Conservation (phyloP, 2,797 vertebrate species). For the Cichlasoma orientale region DNA sequence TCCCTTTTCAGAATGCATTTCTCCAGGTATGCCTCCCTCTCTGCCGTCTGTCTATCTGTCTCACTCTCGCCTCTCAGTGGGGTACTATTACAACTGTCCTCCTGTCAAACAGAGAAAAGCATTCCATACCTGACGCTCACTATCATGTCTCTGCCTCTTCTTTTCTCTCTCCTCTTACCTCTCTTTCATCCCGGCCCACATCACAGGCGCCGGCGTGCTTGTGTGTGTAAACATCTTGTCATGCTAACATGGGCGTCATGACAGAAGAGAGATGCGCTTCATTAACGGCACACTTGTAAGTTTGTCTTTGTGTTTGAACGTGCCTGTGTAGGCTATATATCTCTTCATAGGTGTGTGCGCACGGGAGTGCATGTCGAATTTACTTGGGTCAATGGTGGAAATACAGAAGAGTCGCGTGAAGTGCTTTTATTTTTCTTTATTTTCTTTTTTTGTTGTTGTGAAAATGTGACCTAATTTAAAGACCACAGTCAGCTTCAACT, state of each 20-base stretch:
- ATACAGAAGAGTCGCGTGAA: background rate
- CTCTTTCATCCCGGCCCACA: conserved; percentile 70
- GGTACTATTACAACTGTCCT: conserved; percentile 71
- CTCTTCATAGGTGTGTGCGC: conserved; percentile 26
- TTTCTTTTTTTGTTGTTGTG: conserved; percentile 2
- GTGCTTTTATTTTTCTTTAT: background rate
- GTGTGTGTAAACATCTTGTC: conserved; percentile 81
- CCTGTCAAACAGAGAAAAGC: conserved; percentile 72
- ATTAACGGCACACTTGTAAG: conserved; percentile 66
- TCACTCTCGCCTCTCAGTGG: conserved; percentile 61
- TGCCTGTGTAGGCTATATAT: conserved; percentile 42
- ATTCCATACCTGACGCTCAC: conserved; percentile 44
- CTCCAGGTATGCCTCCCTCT: conserved; percentile 45
- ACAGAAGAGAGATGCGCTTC: conserved; percentile 73
- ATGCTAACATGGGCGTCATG: conserved; percentile 71
- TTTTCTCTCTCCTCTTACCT: conserved; percentile 59
- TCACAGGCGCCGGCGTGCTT: conserved; percentile 70
- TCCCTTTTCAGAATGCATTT: conserved; percentile 40
- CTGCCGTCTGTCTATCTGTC: conserved; percentile 24
- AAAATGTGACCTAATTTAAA: conserved; percentile 32
- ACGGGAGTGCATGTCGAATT: conserved; percentile 12
- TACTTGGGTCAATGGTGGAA: conserved; percentile 42
- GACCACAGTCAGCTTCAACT: background rate
- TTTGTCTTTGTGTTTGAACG: conserved; percentile 66
- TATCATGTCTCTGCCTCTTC: conserved; percentile 52